Base-by-base conservation (phyloP, 2,888 invertebrate species). In the Gastrophysa polygoni region DNA sequence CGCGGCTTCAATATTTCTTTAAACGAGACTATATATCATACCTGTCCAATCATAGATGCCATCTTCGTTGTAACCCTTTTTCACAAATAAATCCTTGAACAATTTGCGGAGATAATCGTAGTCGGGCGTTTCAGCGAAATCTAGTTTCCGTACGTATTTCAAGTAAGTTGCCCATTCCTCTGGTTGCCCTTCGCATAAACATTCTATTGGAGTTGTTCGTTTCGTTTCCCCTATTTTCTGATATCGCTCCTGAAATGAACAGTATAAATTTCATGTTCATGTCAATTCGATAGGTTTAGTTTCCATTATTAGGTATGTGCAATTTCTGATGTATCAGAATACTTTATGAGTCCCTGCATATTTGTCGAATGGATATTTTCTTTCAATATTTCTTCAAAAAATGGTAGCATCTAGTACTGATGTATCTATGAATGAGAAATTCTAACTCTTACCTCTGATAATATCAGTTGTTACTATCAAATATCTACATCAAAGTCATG, bases 191-290 rank as follows among this genome's bases (percentile, higher is more conserved):
- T 92, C 92, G 83, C 92, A 92, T 68, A 92, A 85, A 76, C 89
- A 92, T 87, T 99, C 99, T 78, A 99, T 95, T 59, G 98, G 95
- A 73, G 99, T 99, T 77, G 96, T 95, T 78, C 98, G 88, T 84
- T 99, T 99, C 73, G 98, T 99, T 84, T 99, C 99, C 77, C 99
- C 99, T 82, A 99, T 99, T 88, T 98, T 99, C 87, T 99, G 98
- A 88, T 99, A 99, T 82, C 99, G 87, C 85, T 99, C 16, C 18
- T 44, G 44, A 44, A 18, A 5, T 8, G 4, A 11, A 11, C 4
- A 16, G 38, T 38, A 11, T 11, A 38, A 38, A 11, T 16, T 16
- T 44, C 47, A n/a, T n/a, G n/a, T n/a, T n/a, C n/a, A n/a, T n/a
- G n/a, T n/a, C n/a, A n/a, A n/a, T n/a, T n/a, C n/a, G n/a, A n/a